Conservation (phyloP, 2,888 invertebrate species). For the Drosophila kanekoi region DNA sequence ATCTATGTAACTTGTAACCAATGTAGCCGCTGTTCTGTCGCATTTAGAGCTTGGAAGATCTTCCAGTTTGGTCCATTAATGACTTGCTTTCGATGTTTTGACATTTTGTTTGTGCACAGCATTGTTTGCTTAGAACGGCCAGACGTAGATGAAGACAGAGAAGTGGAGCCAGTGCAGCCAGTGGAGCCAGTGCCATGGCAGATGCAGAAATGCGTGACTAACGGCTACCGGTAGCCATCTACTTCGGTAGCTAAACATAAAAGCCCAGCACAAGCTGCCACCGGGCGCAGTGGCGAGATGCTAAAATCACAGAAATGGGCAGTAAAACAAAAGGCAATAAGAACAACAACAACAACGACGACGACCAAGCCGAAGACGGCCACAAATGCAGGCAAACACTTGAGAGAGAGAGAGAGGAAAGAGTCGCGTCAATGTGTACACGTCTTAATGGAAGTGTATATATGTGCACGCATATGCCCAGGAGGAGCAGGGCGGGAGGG, state of each 20-base stretch:
- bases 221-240: conserved; percentile 79
- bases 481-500: neutral
- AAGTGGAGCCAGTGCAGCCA: conserved; percentile 17
- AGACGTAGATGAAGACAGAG: conserved; percentile 31
- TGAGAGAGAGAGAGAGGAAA: conserved; percentile 57
- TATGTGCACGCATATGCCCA: conserved; percentile 53
- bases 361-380: conserved; percentile 29
- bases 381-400: conserved; percentile 80
- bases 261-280: conserved; percentile 46
- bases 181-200: conserved; percentile 38
- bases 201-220: conserved; percentile 82
- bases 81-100: conserved; percentile 74
- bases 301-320: conserved; percentile 73
- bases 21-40: neutral
- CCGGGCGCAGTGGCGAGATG: conserved; percentile 53
- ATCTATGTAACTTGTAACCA: conserved; percentile 4
- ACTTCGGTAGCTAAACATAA: conserved; percentile 79
- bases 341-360: conserved; percentile 9
- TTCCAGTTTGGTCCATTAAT: conserved; percentile 66
- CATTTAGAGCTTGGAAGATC: conserved; percentile 12
- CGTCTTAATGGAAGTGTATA: conserved; percentile 84
- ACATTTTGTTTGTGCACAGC: conserved; percentile 61
- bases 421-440: conserved; percentile 83
- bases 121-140: conserved; percentile 59
- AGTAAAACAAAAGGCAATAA: conserved; percentile 71